Evolutionary conservation across 2,888 invertebrate species (phyloP), one percentile per base, ranked within the genome.

Genomic region (Cordilura impudica): DNA sequence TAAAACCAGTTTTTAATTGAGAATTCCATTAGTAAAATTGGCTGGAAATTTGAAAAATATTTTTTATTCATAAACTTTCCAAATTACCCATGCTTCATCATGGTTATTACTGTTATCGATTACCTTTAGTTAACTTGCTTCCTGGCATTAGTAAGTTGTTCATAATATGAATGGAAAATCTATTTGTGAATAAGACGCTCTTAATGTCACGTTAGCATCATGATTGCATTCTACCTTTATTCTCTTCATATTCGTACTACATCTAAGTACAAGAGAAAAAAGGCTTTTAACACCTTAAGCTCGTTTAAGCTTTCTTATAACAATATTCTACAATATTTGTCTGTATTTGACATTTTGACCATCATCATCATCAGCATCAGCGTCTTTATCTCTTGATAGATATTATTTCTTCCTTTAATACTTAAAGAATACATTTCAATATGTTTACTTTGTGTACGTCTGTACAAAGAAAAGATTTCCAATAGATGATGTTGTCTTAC

Each of bases 291-390:
- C 75, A 70, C 75, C 69, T 76, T 69, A 70, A 70, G 39, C 18
- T 49, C 65, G 63, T 70, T 76, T 58, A 51, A 70, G 19, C 16
- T 70, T 75, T 70, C 63, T n/a, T 47, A 43, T 63, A 76, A 65
- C 49, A 70, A 49, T 39, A 39, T 39, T 39, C 35, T 39, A 39
- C n/a, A 56, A 56, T 70, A 56, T 70, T 69, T 63, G 12, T 23
- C 54, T 76, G 75, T 21, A 56, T 56, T 76, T 76, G 75, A 76
- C 75, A 76, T 65, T 51, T 76, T 76, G 75, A 76, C 75, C 75
- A 76, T 70, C 19, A 63, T 26, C 67, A 39, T 58, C 14, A 23
- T 35, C 16, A 47, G 47, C 54, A 5, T 39, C 3, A 19, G 18
- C 23, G 14, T 43, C 60, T 16, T 53, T 58, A 75, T 61, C 21